Base-by-base conservation (phyloP, 2,888 invertebrate genomes). In the Adelphocoris suturalis region DNA sequence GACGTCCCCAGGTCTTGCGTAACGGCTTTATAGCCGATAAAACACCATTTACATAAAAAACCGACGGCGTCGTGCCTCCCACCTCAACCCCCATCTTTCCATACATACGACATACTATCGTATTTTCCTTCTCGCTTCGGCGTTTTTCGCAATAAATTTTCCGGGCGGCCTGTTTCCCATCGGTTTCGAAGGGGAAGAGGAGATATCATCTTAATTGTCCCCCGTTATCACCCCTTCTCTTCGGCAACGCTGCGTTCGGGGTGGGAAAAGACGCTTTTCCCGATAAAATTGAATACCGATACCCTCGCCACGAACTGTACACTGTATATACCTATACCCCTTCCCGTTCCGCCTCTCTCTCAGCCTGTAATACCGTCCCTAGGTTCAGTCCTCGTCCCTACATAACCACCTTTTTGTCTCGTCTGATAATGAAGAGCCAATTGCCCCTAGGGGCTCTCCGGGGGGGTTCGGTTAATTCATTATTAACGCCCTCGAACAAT, bases 261-360 rank as follows among this genome's bases (percentile, higher is more conserved):
- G 46, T 37, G 37, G 47, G 28, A 78, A 78, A 37, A 46, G 78
- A 46, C n/a, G 82, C 13, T 23, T 68, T 68, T 47, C 47, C 68
- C 86, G 86, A 86, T 86, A 86, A 86, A 86, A 86, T 86, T 86
- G 86, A 86, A 86, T 86, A 86, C 75, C 86, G 86, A 86, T 86
- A 68, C 75, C 48, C 86, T 2, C 55, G 12, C 48, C 13, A 27
- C 48, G 27, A 7, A 23, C 37, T 27, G 76, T 14, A 4, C 76
- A 52, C 52, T 48, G 13, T 48, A 48, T 7, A 48, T 48, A 48
- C 52, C 52, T 11, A 7, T 13, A 48, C 52, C 52, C 52, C 23
- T 14, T n/a, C 76, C 12, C 76, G 5, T 16, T 16, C n/a, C 3
- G 9, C 9, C 57, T 9, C 57, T n/a, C 27, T 4, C 76, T n/a